These are phyloP conservation scores for Hyperoplus lanceolatus DNA, from an alignment of 2,797 vertebrate species.

Conservation along the genomic window DNA sequence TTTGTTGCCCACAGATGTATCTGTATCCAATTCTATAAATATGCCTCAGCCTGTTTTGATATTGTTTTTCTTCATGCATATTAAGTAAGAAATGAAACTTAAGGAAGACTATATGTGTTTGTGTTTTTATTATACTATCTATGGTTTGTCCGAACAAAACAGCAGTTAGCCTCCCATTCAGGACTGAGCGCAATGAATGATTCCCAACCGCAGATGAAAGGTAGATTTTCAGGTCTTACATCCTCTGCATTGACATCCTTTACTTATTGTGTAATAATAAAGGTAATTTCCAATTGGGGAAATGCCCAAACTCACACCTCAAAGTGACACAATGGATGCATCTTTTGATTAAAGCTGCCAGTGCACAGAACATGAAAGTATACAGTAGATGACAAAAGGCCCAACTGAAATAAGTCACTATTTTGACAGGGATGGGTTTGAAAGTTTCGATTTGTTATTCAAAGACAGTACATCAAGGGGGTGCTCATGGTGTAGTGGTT, in stretches of 20 bases:
- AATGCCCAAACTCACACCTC: not conserved
- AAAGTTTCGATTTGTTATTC: not conserved
- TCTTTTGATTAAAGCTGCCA: not conserved
- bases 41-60: not conserved
- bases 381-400: not conserved
- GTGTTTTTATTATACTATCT: too few relatives aligned
- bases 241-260: not conserved
- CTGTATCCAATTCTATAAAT: not conserved
- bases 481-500: too few relatives aligned
- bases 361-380: too few relatives aligned
- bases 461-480: not conserved
- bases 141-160: too few relatives aligned
- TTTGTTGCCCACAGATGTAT: not conserved
- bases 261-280: constrained; percentile 4
- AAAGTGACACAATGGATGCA: constrained; percentile 5
- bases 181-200: not conserved
- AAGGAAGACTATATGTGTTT: not conserved
- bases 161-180: not conserved
- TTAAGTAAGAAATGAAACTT: not conserved
- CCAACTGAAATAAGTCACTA: not conserved
- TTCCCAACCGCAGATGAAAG: not conserved
- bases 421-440: not conserved
- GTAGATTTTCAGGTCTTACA: constrained; percentile 37
- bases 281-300: not conserved
- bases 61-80: not conserved